Conservation (phyloP, 1,140 invertebrate species). For the Sitodiplosis mosellana region DNA sequence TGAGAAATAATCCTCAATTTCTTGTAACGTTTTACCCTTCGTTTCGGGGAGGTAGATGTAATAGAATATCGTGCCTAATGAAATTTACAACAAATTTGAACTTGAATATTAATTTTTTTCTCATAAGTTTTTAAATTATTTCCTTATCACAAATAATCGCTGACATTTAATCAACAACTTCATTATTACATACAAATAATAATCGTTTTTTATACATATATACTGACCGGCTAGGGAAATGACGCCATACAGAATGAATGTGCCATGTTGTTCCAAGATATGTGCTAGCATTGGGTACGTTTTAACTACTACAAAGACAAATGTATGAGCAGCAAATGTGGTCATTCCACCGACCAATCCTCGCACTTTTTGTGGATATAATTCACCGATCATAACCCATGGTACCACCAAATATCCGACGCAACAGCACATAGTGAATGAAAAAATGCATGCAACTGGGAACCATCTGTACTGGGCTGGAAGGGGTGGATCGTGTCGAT, state of each 20-base stretch:
- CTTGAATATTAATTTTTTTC: no score
- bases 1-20: slow-evolving; percentile 53
- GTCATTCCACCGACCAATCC: slow-evolving; percentile 46
- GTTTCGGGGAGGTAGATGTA: slow-evolving; percentile 60
- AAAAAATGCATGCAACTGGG: slow-evolving; percentile 38
- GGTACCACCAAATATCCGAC: slow-evolving; percentile 49
- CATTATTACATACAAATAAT: no score
- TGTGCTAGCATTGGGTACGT: slow-evolving; percentile 37
- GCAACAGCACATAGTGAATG: slow-evolving; percentile 42
- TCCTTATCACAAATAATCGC: no score
- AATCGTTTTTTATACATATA: not conserved
- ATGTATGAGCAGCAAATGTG: slow-evolving; percentile 40
- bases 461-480: slow-evolving; percentile 34
- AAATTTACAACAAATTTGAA: slow-evolving; percentile 8
- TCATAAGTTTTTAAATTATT: no score
- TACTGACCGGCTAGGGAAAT: slow-evolving; percentile 36
- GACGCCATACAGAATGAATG: slow-evolving; percentile 41
- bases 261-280: slow-evolving; percentile 32
- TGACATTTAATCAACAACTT: no score
- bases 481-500: slow-evolving; percentile 17
- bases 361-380: slow-evolving; percentile 29
- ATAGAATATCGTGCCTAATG: slow-evolving; percentile 32
- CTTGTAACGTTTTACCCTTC: slow-evolving; percentile 53
- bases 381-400: slow-evolving; percentile 48
- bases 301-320: slow-evolving; percentile 47